Conservation (phyloP, 2,113 vertebrate species). For the Vimba vimba region DNA sequence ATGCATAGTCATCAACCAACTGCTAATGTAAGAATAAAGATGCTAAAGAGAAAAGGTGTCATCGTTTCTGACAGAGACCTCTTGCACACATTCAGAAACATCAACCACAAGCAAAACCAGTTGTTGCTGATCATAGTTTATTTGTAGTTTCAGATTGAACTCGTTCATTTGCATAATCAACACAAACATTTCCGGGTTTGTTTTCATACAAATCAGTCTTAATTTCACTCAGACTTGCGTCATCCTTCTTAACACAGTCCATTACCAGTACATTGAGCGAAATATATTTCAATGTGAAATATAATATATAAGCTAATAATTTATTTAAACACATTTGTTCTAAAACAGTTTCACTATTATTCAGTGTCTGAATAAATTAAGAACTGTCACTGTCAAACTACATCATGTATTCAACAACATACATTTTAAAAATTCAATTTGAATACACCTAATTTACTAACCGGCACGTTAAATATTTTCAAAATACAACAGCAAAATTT, state of each 20-base stretch:
- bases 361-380: not conserved
- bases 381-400: not conserved
- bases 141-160: not conserved
- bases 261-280: not conserved
- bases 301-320: not conserved
- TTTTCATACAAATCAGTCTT: not conserved
- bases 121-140: conserved; percentile 1
- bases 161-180: not conserved
- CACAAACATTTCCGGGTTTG: not conserved
- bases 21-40: not conserved
- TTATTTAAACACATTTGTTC: not conserved
- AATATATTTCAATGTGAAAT: conserved; percentile 5
- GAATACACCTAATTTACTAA: not conserved
- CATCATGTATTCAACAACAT: not conserved
- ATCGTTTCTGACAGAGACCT: not conserved
- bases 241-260: not conserved
- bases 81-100: not conserved
- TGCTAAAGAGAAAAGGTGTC: not conserved
- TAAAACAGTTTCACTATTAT: not conserved
- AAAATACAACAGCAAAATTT: not conserved
- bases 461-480: not conserved
- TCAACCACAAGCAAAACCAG: not conserved
- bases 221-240: not conserved
- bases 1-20: no score
- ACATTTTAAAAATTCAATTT: not conserved